Conservation (phyloP, 2,888 invertebrate genomes). For the Drosophila vallismaia region DNA sequence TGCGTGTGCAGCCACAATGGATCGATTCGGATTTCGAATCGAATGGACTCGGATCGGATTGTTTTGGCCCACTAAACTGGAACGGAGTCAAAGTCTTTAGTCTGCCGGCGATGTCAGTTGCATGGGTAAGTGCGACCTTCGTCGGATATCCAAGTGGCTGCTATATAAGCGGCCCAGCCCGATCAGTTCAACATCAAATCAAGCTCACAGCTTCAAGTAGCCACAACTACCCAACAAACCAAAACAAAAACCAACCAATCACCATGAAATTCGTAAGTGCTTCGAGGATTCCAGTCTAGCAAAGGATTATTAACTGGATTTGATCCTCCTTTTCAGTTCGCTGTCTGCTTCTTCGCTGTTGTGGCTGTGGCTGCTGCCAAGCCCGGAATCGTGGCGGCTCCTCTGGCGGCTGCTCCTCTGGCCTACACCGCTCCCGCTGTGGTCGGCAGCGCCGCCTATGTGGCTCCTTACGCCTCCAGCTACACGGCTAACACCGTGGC, state of each 20-base stretch:
- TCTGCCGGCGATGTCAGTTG: conserved; percentile 57
- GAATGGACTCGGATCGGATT: conserved; percentile 2
- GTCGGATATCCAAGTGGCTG: neutral
- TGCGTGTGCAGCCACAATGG: conserved; percentile 37
- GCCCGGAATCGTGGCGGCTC: conserved; percentile 66
- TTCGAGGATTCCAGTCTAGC: neutral
- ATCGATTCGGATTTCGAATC: neutral
- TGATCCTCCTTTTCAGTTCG: conserved; percentile 52
- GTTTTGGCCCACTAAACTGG: conserved; percentile 50
- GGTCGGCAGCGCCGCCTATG: conserved; percentile 78
- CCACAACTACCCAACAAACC: conserved; percentile 41
- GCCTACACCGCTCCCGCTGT: conserved; percentile 74
- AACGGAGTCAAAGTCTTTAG: conserved; percentile 47
- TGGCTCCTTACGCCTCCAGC: conserved; percentile 80
- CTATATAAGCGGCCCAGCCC: conserved; percentile 54
- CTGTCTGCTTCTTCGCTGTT: conserved; percentile 75
- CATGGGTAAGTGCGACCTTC: conserved; percentile 72
- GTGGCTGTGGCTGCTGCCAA: conserved; percentile 73
- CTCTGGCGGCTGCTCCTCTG: conserved; percentile 64
- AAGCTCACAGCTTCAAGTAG: conserved; percentile 61
- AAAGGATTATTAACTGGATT: neutral
- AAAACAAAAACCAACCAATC: conserved; percentile 42
- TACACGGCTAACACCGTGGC: conserved; percentile 70
- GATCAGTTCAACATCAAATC: conserved; percentile 58
- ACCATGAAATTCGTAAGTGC: conserved; percentile 75